phyloP scores from a whole-genome alignment of 2,113 vertebrate species.

The Epinephelus cyanopodus region DNA sequence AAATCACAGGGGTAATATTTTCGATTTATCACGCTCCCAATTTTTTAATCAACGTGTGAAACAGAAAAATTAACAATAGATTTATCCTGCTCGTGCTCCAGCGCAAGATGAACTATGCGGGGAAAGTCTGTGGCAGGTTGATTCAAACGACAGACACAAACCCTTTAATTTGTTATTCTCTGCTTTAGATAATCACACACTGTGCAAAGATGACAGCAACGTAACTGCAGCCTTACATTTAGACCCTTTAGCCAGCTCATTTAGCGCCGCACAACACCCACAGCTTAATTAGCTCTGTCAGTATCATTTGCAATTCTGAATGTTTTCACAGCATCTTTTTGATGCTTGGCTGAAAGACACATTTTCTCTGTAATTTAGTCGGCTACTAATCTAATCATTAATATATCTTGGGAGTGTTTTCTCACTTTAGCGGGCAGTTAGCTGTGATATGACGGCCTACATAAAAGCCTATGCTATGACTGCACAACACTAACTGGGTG shows the following conservation, averaged over 20 bases:
- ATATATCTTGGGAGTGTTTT: conserved; percentile 75
- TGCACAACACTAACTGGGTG: conserved; percentile 51
- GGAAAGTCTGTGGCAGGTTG: conserved; percentile 32
- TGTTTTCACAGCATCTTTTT: conserved; percentile 74
- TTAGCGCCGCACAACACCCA: conserved; percentile 70
- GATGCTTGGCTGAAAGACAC: conserved; percentile 71
- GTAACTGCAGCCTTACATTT: conserved; percentile 65
- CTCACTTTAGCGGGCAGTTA: conserved; percentile 75
- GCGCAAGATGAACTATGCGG: conserved; percentile 29
- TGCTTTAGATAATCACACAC: conserved; percentile 59
- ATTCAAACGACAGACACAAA: conserved; percentile 51
- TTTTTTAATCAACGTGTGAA: conserved; percentile 54
- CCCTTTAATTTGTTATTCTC: conserved; percentile 51
- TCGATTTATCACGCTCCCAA: conserved; percentile 42
- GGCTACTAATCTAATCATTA: conserved; percentile 76
- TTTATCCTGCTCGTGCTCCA: background rate
- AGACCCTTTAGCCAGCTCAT: conserved; percentile 73
- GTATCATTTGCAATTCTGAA: conserved; percentile 72
- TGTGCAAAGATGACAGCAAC: conserved; percentile 57
- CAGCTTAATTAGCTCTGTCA: conserved; percentile 74
- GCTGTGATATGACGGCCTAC: conserved; percentile 74
- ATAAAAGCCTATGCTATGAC: conserved; percentile 70
- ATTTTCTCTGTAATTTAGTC: conserved; percentile 70
- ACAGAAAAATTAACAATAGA: conserved; percentile 38
- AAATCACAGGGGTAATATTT: conserved; percentile 49